Evolutionary conservation across 2,113 vertebrate genomes (phyloP), one percentile per base, ranked within the genome.

Genomic region (Oreochromis niloticus): DNA sequence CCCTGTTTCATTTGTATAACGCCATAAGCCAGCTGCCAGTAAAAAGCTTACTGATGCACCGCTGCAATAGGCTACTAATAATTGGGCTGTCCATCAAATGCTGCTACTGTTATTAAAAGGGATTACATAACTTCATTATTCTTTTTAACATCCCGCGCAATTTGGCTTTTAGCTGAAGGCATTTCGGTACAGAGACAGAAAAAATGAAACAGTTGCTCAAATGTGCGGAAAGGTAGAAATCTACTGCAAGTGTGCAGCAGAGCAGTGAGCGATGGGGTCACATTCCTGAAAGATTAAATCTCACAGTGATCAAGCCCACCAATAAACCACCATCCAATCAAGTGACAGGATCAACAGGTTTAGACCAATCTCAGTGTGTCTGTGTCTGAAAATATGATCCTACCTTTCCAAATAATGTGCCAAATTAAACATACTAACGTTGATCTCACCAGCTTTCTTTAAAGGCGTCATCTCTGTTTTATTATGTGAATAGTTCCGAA

Each of bases 241-340:
- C 27, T 61, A 78, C 41, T 63, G 61, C 48, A 12, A 57, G 85
- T 36, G 88, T 75, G 83, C 75, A 87, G 75, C 11, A 78, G 68
- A 78, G 84, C 71, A 88, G 24, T 63, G 86, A 89, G 24, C 0
- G 34, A 87, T 78, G 81, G 83, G 91, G 90, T 92, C 81, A 85
- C 88, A 93, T 91, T 92, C 90, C 83, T 92, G 56, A 56, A 81
- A 92, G 92, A 93, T 87, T 86, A 86, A 90, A 94, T 91, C 93
- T 92, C 75, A 9, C 43, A 88, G 68, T 82, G 88, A 90, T 90
- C 88, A 13, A 50, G 81, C 78, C 82, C 79, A 50, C 48, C 71
- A 66, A 85, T 85, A 89, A 92, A 88, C 80, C 34, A 88, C 87
- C 87, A 80, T 90, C 81, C 57, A 89, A 80, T 88, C 81, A 91